phyloP scores from a whole-genome alignment of 2,888 invertebrate species.

The Congeria kusceri region DNA sequence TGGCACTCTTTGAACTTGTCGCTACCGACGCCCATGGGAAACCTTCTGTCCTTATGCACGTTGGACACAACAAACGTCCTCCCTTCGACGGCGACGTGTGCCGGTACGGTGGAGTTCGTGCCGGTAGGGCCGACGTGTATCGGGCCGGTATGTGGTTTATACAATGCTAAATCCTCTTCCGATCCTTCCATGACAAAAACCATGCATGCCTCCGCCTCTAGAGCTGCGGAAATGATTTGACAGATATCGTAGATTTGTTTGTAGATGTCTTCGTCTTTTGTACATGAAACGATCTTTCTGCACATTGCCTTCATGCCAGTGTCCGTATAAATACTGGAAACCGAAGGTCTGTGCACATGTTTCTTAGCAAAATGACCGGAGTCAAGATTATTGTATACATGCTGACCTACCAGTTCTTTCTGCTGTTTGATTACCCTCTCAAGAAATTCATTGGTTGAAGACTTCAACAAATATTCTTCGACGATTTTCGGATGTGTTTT shows the following conservation, averaged over 20 bases:
- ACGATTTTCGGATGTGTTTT: slow-evolving; percentile 59
- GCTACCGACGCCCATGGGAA: slow-evolving; percentile 64
- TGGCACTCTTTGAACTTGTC: slow-evolving; percentile 47
- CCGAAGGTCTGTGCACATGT: not conserved
- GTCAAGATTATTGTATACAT: not conserved
- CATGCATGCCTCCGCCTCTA: slow-evolving; percentile 58
- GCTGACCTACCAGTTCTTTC: not conserved
- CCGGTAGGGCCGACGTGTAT: slow-evolving; percentile 61
- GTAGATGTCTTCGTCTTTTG: slow-evolving; percentile 48
- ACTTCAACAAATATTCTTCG: slow-evolving; percentile 64
- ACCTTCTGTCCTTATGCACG: slow-evolving; percentile 60
- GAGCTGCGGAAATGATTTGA: slow-evolving; percentile 44
- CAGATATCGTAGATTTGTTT: slow-evolving; percentile 52
- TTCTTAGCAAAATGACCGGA: slow-evolving; percentile 1
- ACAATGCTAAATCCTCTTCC: slow-evolving; percentile 56
- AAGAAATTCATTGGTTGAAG: slow-evolving; percentile 50
- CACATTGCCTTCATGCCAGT: slow-evolving; percentile 46
- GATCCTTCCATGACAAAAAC: slow-evolving; percentile 60
- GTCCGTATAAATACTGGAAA: slow-evolving; percentile 40
- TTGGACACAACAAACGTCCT: slow-evolving; percentile 53
- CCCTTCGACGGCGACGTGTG: slow-evolving; percentile 63
- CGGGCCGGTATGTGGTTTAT: slow-evolving; percentile 36
- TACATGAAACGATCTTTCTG: slow-evolving; percentile 40
- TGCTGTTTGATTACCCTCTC: slow-evolving; percentile 50
- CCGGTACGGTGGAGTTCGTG: slow-evolving; percentile 62